Evolutionary conservation across 1,140 invertebrate genomes (phyloP).

Genomic region (Bombus huntii): DNA sequence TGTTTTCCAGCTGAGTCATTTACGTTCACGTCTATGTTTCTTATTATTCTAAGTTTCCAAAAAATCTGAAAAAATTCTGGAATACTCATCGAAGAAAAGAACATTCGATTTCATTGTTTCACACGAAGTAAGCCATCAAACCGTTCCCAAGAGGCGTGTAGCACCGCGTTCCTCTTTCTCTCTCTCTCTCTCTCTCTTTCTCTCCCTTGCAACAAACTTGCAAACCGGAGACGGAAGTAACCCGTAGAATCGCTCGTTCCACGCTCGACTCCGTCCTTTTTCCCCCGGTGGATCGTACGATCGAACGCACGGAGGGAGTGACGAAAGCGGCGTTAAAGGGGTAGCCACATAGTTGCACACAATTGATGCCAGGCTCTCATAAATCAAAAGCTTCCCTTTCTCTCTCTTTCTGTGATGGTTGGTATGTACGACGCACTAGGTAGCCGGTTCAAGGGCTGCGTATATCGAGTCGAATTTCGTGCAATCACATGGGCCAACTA

Average conservation of each 20-base stretch:
- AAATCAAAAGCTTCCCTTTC: slow-evolving; percentile 33
- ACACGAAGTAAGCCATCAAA: slow-evolving; percentile 1
- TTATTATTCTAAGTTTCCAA: too few relatives aligned
- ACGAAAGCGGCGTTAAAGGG: slow-evolving; percentile 52
- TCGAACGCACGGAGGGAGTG: slow-evolving; percentile 39
- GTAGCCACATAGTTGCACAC: slow-evolving; percentile 53
- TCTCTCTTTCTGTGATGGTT: background rate
- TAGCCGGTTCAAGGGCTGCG: slow-evolving; percentile 36
- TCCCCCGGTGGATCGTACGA: background rate
- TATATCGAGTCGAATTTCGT: slow-evolving; percentile 53
- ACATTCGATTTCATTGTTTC: background rate
- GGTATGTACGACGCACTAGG: background rate
- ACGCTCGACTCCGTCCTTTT: slow-evolving; percentile 13
- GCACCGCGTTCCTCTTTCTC: background rate
- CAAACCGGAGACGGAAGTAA: slow-evolving; percentile 34
- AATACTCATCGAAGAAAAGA: too few relatives aligned
- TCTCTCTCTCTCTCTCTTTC: background rate
- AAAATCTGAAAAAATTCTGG: too few relatives aligned
- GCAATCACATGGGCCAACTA: slow-evolving; percentile 23
- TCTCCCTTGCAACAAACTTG: slow-evolving; percentile 22
- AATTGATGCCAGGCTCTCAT: slow-evolving; percentile 39
- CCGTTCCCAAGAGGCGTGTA: background rate
- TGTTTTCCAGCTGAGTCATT: too few relatives aligned
- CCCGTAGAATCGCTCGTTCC: slow-evolving; percentile 38
- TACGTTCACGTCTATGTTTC: too few relatives aligned